Base-by-base conservation (phyloP, 2,888 invertebrate species). In the Microctonus hyperodae region DNA sequence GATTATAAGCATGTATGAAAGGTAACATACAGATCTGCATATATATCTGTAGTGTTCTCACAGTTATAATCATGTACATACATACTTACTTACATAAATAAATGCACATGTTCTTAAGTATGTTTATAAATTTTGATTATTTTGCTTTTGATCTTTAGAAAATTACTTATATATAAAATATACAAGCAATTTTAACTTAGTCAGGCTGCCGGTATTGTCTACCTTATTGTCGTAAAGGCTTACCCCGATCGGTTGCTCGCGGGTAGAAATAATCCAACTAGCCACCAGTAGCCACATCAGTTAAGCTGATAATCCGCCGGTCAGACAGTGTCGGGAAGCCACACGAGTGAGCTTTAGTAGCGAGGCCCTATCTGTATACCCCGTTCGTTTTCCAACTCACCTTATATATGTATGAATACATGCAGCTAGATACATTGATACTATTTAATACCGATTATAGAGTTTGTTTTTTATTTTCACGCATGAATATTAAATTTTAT, bases 311-410 rank as follows among this genome's bases (percentile, higher is more conserved):
- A 82, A 83, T 83, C 83, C 81, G 72, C 74, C 79, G 81, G 82
- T 81, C 82, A 81, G 83, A 81, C 82, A 77, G 78, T 78, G 78
- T 80, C 76, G 78, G 71, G 83, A 83, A 82, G 81, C 82, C 82
- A 70, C 78, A 79, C 75, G 75, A 81, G 78, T 79, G 77, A 79
- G 76, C 77, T 78, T 70, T 75, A 78, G 74, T 74, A 69, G 70
- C 70, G 67, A 63, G 67, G 62, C 65, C 67, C 44, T 44, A 44
- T 44, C 44, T 62, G 37, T 35, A 53, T 53, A 53, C 53, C 31
- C 55, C 35, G 53, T 20, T 28, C 37, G 48, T n/a, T 25, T 44
- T 59, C 40, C 7, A 25, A 11, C 13, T 40, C 25, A 44, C 51
- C 16, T 28, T 59, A 55, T 63, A 50, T 33, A 62, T 40, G 23